Percentiles rank a stretch among this genome's conserved stretches.
Conservation (phyloP, 2,888 invertebrate genomes). For the Hymenopus coronatus region DNA sequence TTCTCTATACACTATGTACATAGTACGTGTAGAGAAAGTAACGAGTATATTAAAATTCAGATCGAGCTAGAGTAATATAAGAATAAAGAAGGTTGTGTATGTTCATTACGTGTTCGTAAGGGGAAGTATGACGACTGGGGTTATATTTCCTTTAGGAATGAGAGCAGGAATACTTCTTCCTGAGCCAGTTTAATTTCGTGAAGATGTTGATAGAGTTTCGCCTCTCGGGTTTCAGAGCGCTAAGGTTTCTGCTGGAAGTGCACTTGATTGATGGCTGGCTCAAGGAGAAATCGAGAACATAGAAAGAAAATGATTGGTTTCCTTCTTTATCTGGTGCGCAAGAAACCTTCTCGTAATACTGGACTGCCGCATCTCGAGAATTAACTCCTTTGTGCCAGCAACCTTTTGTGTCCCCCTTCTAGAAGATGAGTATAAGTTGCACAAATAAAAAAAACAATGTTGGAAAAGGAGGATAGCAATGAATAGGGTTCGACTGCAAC, state of each 20-base stretch:
- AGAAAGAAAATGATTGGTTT: slow-evolving; percentile 21
- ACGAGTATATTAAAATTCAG: no score
- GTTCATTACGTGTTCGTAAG: no score
- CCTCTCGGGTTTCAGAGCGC: background rate
- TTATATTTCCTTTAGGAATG: background rate
- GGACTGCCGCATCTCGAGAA: background rate
- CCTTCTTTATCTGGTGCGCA: slow-evolving; percentile 9
- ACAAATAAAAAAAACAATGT: background rate
- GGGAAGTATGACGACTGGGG: no score
- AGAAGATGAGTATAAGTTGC: background rate
- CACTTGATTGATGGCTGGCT: slow-evolving; percentile 16
- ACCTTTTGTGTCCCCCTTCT: background rate
- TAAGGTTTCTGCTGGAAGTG: slow-evolving; percentile 6
- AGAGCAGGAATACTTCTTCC: background rate
- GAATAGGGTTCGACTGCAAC: background rate
- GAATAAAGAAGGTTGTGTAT: no score
- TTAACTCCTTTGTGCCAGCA: background rate
- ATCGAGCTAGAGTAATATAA: no score
- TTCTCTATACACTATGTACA: no score
- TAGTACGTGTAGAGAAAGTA: no score
- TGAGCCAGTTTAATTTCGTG: slow-evolving; percentile 8
- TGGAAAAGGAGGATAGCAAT: background rate
- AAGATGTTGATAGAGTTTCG: slow-evolving; percentile 18
- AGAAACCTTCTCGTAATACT: background rate
- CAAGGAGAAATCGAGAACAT: slow-evolving; percentile 14